Conservation (phyloP, 92 coral and sea anemone species). For the Parazoanthus darwini region DNA sequence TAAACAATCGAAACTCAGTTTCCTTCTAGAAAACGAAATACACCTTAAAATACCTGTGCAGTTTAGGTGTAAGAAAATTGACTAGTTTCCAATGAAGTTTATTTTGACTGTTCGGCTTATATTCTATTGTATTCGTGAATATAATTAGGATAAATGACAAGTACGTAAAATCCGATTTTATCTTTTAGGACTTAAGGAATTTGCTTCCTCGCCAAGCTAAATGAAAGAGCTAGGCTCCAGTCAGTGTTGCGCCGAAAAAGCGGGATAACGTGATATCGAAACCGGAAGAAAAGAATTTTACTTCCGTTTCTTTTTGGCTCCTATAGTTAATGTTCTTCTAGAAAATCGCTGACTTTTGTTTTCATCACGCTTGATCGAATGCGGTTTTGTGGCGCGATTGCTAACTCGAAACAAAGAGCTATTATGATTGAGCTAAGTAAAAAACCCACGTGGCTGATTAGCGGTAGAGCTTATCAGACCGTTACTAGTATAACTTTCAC, state of each 20-base stretch:
- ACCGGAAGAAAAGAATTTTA: background rate
- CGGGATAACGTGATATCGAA: background rate
- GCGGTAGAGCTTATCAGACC: constrained; percentile 6
- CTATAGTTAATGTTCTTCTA: background rate
- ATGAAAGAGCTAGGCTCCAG: background rate
- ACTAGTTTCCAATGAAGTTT: background rate
- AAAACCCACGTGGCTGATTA: constrained; percentile 34
- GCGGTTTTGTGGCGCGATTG: constrained; percentile 41
- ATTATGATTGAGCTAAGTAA: constrained; percentile 1
- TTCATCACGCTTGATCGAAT: constrained; percentile 33
- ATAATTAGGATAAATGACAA: background rate
- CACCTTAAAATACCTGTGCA: background rate
- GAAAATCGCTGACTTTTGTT: constrained; percentile 13
- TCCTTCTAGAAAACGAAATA: too few species aligned
- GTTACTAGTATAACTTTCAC: constrained; percentile 19
- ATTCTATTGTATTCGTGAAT: background rate
- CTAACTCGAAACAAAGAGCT: constrained; percentile 15
- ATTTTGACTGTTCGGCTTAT: background rate
- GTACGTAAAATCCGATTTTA: background rate
- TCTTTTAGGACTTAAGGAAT: background rate
- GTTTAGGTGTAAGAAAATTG: background rate
- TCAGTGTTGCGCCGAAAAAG: background rate
- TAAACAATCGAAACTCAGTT: background rate
- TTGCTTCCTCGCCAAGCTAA: background rate
- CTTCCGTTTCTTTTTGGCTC: background rate